phyloP scores from a whole-genome alignment of 1,140 invertebrate species.

The Maniola jurtina region DNA sequence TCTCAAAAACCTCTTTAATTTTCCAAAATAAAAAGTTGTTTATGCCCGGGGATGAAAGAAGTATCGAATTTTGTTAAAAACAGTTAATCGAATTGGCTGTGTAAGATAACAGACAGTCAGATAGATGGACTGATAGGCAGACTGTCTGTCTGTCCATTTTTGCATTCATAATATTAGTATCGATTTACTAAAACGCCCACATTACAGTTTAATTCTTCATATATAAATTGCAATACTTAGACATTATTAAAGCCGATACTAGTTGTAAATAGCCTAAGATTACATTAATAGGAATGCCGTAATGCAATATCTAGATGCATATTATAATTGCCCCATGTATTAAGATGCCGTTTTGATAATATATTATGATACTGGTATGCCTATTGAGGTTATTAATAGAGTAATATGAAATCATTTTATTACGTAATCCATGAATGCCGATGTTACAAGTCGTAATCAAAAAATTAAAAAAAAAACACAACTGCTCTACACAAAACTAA shows the following conservation, averaged over 20 bases:
- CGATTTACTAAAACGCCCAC: neutral
- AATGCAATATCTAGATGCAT: constrained; percentile 14
- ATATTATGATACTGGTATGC: neutral
- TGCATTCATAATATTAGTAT: too few species aligned
- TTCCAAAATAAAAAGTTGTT: too few species aligned
- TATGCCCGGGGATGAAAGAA: too few species aligned
- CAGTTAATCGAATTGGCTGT: too few species aligned
- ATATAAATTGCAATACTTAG: constrained; percentile 9
- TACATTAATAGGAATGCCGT: constrained; percentile 12
- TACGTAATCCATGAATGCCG: neutral
- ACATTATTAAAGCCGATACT: constrained; percentile 4
- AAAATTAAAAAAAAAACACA: too few species aligned
- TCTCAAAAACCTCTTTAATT: too few species aligned
- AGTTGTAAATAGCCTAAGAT: constrained; percentile 3
- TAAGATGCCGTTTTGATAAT: constrained; percentile 8
- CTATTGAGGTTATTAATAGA: neutral
- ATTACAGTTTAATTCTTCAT: neutral
- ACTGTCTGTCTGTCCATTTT: too few species aligned
- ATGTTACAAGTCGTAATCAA: too few species aligned
- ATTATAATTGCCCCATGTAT: constrained; percentile 12
- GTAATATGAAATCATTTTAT: constrained; percentile 9
- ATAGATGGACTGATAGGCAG: too few species aligned
- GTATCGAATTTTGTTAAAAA: too few species aligned
- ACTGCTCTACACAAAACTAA: too few species aligned
- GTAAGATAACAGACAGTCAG: too few species aligned